Percentiles rank a stretch among this genome's conserved stretches.
Conservation (phyloP, 2,113 vertebrate genomes). For the Stictonetta naevosa region DNA sequence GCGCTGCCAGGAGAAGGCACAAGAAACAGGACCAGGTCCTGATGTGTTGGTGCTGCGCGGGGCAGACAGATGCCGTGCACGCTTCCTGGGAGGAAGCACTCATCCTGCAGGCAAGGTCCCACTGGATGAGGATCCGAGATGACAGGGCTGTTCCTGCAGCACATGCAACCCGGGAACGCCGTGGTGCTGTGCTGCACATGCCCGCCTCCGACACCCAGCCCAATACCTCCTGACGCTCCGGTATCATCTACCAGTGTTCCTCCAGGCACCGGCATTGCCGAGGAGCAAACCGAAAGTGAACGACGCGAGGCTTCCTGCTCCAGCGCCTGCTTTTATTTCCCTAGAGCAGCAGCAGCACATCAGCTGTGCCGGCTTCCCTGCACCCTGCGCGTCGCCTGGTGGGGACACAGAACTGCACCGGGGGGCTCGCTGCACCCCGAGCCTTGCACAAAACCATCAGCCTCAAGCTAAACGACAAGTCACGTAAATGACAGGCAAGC, state of each 20-base stretch:
- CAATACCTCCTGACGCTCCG: neutral
- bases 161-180: rapidly evolving
- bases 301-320: rapidly evolving
- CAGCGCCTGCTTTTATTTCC: neutral
- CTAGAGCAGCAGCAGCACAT: neutral
- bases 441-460: neutral
- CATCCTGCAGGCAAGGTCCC: neutral
- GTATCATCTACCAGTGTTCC: neutral
- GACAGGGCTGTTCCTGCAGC: neutral
- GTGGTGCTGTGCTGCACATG: neutral
- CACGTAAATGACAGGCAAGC: neutral
- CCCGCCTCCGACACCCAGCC: neutral
- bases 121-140: neutral
- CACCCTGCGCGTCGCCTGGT: neutral
- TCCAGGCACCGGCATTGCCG: neutral
- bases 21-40: neutral
- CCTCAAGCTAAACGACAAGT: neutral
- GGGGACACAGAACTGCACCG: neutral
- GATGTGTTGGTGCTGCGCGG: neutral
- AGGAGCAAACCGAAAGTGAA: neutral
- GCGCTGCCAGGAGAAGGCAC: rapidly evolving
- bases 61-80: rapidly evolving
- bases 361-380: neutral
- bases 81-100: neutral
- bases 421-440: neutral